Conservation (phyloP, 1,140 invertebrate species). For the Heliothis subflexa region DNA sequence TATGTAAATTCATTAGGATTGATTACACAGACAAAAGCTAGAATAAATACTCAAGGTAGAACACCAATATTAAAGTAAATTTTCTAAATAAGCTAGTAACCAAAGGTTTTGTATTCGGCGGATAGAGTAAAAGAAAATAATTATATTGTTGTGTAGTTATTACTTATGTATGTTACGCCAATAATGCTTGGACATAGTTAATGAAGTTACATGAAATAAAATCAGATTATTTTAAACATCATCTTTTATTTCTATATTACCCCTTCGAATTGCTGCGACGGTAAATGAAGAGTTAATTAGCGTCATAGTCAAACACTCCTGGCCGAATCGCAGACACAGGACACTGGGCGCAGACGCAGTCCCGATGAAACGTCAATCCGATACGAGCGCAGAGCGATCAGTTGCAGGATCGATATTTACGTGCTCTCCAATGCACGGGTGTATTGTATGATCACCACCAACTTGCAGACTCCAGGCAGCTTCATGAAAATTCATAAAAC, state of each 20-base stretch:
- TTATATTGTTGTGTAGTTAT: conserved; percentile 76
- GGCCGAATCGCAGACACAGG: too few species aligned
- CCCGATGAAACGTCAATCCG: too few species aligned
- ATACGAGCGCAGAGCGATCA: too few species aligned
- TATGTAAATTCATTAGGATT: conserved; percentile 11
- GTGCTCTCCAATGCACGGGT: too few species aligned
- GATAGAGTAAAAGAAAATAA: conserved; percentile 64
- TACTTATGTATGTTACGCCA: conserved; percentile 68
- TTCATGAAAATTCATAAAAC: too few species aligned
- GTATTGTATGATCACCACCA: too few species aligned
- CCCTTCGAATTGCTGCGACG: not conserved
- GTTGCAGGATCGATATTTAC: too few species aligned
- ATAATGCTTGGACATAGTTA: conserved; percentile 77
- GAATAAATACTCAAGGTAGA: conserved; percentile 56
- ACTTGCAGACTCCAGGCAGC: too few species aligned
- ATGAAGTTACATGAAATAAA: conserved; percentile 79
- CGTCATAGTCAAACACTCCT: too few species aligned
- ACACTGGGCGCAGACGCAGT: too few species aligned
- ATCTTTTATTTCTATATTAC: conserved; percentile 56
- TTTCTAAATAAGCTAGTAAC: conserved; percentile 77
- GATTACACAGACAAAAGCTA: conserved; percentile 31
- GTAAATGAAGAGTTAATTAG: too few species aligned
- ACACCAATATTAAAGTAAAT: conserved; percentile 53
- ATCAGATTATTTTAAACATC: conserved; percentile 69
- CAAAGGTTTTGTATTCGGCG: conserved; percentile 82